Percentiles rank a stretch among this genome's conserved stretches.
phyloP scores from a whole-genome alignment of 2,797 vertebrate species.

The Hipposideros larvatus region DNA sequence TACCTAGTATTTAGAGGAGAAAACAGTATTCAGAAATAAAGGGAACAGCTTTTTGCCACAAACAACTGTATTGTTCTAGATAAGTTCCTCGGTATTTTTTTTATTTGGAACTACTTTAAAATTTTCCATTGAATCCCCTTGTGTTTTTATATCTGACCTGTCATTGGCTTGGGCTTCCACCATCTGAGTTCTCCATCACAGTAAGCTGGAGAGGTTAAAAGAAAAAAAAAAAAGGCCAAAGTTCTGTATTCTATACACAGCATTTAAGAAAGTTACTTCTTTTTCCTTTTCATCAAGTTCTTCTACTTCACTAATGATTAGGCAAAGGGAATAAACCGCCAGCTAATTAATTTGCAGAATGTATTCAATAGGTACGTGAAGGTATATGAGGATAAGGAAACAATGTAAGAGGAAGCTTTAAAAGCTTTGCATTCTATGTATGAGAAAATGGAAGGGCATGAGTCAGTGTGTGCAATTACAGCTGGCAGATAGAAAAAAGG shows the following conservation, averaged over 20 bases:
- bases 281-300: conserved; percentile 66
- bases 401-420: conserved; percentile 37
- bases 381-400: conserved; percentile 68
- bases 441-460: conserved; percentile 38
- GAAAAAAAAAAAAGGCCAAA: neutral
- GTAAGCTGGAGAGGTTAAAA: neutral
- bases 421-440: neutral
- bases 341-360: conserved; percentile 78
- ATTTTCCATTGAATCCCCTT: neutral
- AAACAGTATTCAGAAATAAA: conserved; percentile 11
- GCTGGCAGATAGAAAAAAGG: neutral
- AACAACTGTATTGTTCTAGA: conserved; percentile 22
- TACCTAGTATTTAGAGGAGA: neutral
- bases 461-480: conserved; percentile 54
- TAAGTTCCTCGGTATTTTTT: conserved; percentile 1
- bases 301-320: conserved; percentile 75
- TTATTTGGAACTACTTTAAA: conserved; percentile 5
- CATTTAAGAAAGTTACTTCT: conserved; percentile 42
- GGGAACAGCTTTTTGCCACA: neutral
- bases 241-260: conserved; percentile 40
- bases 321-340: conserved; percentile 74
- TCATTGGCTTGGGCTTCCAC: neutral
- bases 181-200: neutral
- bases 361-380: conserved; percentile 57
- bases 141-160: conserved; percentile 1